A percentile compares a stretch with the other conserved stretches of the same genome.
These are phyloP conservation scores for Drymodes brunneopygia DNA, from an alignment of 2,113 vertebrate species.

Conservation along the genomic window DNA sequence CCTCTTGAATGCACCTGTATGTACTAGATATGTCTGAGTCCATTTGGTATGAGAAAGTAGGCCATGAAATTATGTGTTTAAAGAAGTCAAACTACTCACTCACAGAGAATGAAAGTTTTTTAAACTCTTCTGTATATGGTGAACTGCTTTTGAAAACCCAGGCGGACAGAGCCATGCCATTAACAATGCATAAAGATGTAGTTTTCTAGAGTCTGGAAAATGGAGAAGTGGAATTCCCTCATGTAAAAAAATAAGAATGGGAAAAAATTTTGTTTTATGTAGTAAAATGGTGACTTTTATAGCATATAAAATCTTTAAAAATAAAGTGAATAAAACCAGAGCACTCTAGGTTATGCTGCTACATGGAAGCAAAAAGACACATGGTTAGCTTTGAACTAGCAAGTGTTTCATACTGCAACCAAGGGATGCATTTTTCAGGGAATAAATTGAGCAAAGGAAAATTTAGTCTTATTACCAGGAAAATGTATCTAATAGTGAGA, in stretches of 20 bases:
- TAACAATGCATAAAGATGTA: background rate
- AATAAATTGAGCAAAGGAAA: slow-evolving; percentile 51
- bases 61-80: slow-evolving; percentile 61
- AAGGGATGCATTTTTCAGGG: slow-evolving; percentile 31
- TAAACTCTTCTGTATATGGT: slow-evolving; percentile 28
- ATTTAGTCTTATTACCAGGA: slow-evolving; percentile 34
- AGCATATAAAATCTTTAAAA: background rate
- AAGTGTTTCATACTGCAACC: slow-evolving; percentile 36
- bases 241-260: background rate
- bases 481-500: slow-evolving; percentile 39
- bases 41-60: slow-evolving; percentile 56
- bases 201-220: background rate
- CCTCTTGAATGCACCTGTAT: slow-evolving; percentile 29
- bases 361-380: background rate
- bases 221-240: background rate
- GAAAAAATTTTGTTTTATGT: background rate
- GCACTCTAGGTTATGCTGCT: background rate
- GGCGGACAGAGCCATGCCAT: background rate
- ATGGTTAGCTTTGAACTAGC: slow-evolving; percentile 14
- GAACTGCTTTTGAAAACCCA: slow-evolving; percentile 31
- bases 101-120: slow-evolving; percentile 42
- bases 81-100: slow-evolving; percentile 48
- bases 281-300: background rate
- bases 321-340: background rate
- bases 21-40: slow-evolving; percentile 60